These are phyloP conservation scores for Tetraodon nigroviridis DNA, from an alignment of 2,113 vertebrate genomes.

Conservation along the genomic window DNA sequence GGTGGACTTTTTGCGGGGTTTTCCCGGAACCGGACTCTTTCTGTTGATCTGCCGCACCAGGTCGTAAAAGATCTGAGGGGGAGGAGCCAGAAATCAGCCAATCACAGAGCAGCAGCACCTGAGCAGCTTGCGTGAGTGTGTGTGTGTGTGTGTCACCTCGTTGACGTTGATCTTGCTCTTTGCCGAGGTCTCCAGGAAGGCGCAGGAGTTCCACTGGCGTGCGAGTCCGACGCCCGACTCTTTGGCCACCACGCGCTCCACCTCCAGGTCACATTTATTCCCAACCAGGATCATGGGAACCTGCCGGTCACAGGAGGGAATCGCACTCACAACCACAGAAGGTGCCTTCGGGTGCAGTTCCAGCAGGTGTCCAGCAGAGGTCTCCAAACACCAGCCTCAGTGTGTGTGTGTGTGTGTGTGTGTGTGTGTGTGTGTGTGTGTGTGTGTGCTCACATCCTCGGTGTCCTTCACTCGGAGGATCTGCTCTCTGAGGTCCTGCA, in stretches of 20 bases:
- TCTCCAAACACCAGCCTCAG: not conserved
- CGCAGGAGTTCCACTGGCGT: slow-evolving; percentile 96
- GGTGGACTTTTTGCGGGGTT: slow-evolving; percentile 58
- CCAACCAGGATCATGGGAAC: slow-evolving; percentile 98
- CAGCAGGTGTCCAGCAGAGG: not conserved
- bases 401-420: not conserved
- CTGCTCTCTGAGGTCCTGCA: slow-evolving; percentile 67
- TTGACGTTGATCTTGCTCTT: slow-evolving; percentile 99
- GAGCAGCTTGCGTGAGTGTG: too few relatives aligned
- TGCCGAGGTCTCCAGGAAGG: slow-evolving; percentile 96
- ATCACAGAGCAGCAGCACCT: not conserved
- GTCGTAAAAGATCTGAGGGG: slow-evolving; percentile 62
- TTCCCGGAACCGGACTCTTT: slow-evolving; percentile 62
- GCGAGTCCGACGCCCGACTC: slow-evolving; percentile 95
- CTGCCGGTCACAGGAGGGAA: slow-evolving; percentile 60
- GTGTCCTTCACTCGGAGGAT: slow-evolving; percentile 70
- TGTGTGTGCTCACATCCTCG: slow-evolving; percentile 56
- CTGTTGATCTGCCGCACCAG: slow-evolving; percentile 69
- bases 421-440: slow-evolving; percentile 13
- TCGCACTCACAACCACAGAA: not conserved
- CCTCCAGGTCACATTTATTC: slow-evolving; percentile 98
- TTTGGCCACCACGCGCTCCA: slow-evolving; percentile 96
- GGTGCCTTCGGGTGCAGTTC: not conserved
- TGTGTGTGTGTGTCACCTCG: slow-evolving; percentile 72
- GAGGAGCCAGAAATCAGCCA: not conserved